A percentile compares a stretch with the other conserved stretches of the same genome.
Conservation (phyloP, 2,113 vertebrate genomes). For the Syngnathus floridae region DNA sequence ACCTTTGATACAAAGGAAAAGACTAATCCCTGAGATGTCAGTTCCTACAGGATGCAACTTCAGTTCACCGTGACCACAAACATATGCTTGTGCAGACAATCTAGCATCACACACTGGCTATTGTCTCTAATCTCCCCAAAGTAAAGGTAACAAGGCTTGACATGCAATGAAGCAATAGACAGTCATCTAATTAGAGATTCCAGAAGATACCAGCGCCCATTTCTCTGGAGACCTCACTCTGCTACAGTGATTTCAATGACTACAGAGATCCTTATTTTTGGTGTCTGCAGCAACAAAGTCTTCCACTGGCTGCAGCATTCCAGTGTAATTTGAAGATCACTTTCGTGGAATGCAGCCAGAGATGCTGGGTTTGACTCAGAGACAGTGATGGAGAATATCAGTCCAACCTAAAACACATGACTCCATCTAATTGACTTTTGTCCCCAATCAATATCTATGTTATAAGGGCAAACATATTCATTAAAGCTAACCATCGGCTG, state of each 20-base stretch:
- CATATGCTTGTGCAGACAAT: slow-evolving; percentile 33
- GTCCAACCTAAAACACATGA: slow-evolving; percentile 41
- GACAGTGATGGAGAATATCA: slow-evolving; percentile 44
- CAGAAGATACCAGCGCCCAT: slow-evolving; percentile 60
- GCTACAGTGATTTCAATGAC: slow-evolving; percentile 67
- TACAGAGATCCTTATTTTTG: slow-evolving; percentile 65
- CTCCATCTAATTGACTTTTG: slow-evolving; percentile 64
- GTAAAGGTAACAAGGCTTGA: slow-evolving; percentile 71
- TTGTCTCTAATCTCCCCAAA: slow-evolving; percentile 70
- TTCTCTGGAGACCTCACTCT: slow-evolving; percentile 61
- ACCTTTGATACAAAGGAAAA: slow-evolving; percentile 22
- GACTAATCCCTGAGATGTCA: slow-evolving; percentile 37
- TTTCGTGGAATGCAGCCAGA: slow-evolving; percentile 28
- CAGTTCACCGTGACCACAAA: slow-evolving; percentile 27
- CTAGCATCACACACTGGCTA: slow-evolving; percentile 44
- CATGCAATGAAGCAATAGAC: slow-evolving; percentile 70
- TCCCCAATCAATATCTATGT: slow-evolving; percentile 65
- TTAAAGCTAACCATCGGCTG: slow-evolving; percentile 72
- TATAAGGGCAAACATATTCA: slow-evolving; percentile 69
- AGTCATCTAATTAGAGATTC: slow-evolving; percentile 77
- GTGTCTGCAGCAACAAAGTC: slow-evolving; percentile 59
- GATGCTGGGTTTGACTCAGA: slow-evolving; percentile 23
- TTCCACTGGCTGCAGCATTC: slow-evolving; percentile 21
- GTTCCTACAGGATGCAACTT: slow-evolving; percentile 43
- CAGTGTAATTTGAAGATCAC: slow-evolving; percentile 45